Evolutionary conservation across 2,113 vertebrate species (phyloP).

Genomic region (Rhombomys opimus): DNA sequence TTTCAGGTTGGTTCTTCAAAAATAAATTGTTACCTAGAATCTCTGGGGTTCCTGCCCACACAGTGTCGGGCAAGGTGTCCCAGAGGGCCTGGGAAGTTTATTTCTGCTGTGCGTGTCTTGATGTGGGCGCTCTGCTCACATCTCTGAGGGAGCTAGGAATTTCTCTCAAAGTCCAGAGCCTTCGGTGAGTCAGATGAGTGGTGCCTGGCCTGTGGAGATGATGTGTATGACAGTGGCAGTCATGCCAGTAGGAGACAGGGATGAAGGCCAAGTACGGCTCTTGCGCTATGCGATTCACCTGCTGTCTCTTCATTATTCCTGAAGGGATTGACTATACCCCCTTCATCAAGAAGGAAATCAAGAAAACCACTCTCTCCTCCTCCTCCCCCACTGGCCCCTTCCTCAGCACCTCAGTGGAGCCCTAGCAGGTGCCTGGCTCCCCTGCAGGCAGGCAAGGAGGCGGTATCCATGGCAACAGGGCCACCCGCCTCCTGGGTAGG

Average conservation of each 20-base stretch:
- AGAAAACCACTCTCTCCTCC: neutral
- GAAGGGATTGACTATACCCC: too few species aligned
- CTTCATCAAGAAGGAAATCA: neutral
- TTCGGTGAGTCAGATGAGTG: rapidly evolving
- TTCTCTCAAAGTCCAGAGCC: neutral
- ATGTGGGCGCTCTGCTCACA: neutral
- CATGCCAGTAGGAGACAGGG: neutral
- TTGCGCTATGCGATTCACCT: rapidly evolving
- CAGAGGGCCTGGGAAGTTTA: neutral
- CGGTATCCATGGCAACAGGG: slow-evolving; percentile 13
- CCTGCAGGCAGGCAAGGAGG: neutral
- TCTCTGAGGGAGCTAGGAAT: rapidly evolving
- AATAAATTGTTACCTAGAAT: neutral
- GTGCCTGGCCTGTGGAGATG: neutral
- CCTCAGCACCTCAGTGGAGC: neutral
- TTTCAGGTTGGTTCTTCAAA: neutral
- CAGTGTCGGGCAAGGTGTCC: rapidly evolving
- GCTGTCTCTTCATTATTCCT: neutral
- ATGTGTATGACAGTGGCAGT: rapidly evolving
- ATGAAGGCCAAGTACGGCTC: too few species aligned
- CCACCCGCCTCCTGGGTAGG: neutral
- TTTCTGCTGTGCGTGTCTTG: too few species aligned
- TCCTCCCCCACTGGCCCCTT: neutral
- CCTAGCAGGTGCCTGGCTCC: neutral
- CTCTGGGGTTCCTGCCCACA: neutral